Conservation (phyloP, 2,888 invertebrate species). For the Glomeris marginata region DNA sequence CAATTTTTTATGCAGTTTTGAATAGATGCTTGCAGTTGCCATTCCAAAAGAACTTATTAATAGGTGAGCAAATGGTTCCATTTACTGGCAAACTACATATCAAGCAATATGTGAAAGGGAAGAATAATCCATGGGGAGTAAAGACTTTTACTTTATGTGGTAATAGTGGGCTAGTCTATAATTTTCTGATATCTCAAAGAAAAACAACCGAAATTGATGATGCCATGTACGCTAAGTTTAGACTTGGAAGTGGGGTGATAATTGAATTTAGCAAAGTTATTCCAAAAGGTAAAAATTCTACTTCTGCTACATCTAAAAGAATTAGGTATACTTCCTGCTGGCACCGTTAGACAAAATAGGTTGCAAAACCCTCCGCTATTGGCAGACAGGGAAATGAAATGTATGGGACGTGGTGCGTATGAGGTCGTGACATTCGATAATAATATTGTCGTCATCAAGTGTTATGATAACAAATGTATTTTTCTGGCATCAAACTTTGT, state of each 20-base stretch:
- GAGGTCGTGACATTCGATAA: not conserved
- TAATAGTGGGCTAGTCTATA: conserved; percentile 19
- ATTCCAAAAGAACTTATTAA: conserved; percentile 31
- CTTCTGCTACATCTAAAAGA: not conserved
- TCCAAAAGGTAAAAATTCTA: not conserved
- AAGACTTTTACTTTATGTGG: conserved; percentile 21
- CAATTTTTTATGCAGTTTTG: conserved; percentile 17
- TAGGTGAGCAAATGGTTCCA: conserved; percentile 25
- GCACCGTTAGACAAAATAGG: conserved; percentile 2
- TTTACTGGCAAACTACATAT: conserved; percentile 20
- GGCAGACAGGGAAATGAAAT: not conserved
- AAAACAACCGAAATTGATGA: conserved; percentile 21
- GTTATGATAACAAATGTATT: conserved; percentile 5
- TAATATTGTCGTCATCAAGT: conserved; percentile 1
- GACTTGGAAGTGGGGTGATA: conserved; percentile 18
- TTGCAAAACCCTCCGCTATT: not conserved
- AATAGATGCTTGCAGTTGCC: conserved; percentile 28
- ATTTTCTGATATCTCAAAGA: conserved; percentile 26
- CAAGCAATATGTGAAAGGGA: conserved; percentile 22
- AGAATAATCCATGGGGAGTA: conserved; percentile 24
- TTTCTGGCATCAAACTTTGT: conserved; percentile 19
- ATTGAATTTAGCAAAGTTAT: conserved; percentile 10
- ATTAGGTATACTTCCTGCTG: not conserved
- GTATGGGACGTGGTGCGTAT: not conserved
- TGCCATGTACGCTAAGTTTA: conserved; percentile 15